A percentile compares a stretch with the other conserved stretches of the same genome.
Conservation (phyloP, 2,113 vertebrate species). For the Harpagus bidentatus region DNA sequence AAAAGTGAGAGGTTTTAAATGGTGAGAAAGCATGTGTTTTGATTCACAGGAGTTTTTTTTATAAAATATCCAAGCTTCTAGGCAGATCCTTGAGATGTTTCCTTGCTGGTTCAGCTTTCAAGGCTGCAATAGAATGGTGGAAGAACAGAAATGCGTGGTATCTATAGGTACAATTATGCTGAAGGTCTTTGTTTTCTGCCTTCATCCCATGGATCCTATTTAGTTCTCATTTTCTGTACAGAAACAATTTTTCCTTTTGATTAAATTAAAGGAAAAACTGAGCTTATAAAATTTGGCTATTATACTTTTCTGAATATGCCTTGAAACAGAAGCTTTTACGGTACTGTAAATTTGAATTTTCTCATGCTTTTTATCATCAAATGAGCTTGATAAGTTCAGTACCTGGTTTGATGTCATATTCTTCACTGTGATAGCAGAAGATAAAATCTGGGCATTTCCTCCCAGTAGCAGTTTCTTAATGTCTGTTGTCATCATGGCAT, state of each 20-base stretch:
- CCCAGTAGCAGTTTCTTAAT: neutral
- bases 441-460: neutral
- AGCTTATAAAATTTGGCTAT: neutral
- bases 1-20: neutral
- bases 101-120: neutral
- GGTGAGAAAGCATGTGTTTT: neutral
- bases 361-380: neutral
- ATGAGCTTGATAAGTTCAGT: neutral
- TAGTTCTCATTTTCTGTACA: neutral
- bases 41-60: neutral
- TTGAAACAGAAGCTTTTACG: neutral
- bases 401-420: neutral
- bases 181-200: neutral
- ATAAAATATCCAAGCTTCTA: neutral
- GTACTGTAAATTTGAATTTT: neutral
- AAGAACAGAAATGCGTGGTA: neutral
- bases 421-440: neutral
- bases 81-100: neutral
- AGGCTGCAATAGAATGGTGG: neutral
- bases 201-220: neutral
- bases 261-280: neutral
- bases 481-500: neutral
- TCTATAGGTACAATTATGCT: neutral
- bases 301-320: neutral
- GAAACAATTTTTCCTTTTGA: neutral